Evolutionary conservation across 2,797 vertebrate genomes (phyloP).

Genomic region (Macropodus opercularis): DNA sequence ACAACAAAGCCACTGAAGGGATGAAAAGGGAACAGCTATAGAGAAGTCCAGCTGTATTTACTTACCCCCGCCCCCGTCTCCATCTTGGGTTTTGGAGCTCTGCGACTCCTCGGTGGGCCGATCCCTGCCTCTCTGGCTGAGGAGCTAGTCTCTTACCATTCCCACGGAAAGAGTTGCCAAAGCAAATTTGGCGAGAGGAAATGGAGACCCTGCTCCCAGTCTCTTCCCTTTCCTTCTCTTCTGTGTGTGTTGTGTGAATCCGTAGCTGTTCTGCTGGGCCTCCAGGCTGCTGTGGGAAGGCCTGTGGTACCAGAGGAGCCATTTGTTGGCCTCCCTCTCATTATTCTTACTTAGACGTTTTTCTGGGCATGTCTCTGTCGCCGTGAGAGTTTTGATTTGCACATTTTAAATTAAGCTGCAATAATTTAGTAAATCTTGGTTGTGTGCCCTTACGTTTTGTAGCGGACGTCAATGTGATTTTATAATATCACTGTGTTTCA

Average conservation of each 20-base stretch:
- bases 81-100: slow-evolving; percentile 43
- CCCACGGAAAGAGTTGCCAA: slow-evolving; percentile 85
- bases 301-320: slow-evolving; percentile 35
- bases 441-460: too few species aligned
- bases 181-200: slow-evolving; percentile 81
- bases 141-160: slow-evolving; percentile 71
- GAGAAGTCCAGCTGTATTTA: slow-evolving; percentile 76
- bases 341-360: slow-evolving; percentile 16
- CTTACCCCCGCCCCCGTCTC: slow-evolving; percentile 44
- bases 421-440: background rate
- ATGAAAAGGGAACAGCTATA: slow-evolving; percentile 57
- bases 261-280: slow-evolving; percentile 10
- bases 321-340: slow-evolving; percentile 29
- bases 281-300: slow-evolving; percentile 33
- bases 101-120: slow-evolving; percentile 44
- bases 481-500: too few species aligned
- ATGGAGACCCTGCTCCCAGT: slow-evolving; percentile 73
- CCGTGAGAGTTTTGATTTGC: slow-evolving; percentile 20
- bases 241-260: slow-evolving; percentile 27
- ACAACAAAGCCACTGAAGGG: slow-evolving; percentile 36
- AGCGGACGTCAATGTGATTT: too few species aligned
- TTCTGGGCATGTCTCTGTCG: slow-evolving; percentile 17
- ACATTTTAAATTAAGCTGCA: background rate
- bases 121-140: slow-evolving; percentile 47
- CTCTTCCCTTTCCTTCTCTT: slow-evolving; percentile 59